Percentiles rank a stretch among this genome's conserved stretches.
Evolutionary conservation across 2,888 invertebrate genomes (phyloP).

Genomic region (Drosophila maculinotata): DNA sequence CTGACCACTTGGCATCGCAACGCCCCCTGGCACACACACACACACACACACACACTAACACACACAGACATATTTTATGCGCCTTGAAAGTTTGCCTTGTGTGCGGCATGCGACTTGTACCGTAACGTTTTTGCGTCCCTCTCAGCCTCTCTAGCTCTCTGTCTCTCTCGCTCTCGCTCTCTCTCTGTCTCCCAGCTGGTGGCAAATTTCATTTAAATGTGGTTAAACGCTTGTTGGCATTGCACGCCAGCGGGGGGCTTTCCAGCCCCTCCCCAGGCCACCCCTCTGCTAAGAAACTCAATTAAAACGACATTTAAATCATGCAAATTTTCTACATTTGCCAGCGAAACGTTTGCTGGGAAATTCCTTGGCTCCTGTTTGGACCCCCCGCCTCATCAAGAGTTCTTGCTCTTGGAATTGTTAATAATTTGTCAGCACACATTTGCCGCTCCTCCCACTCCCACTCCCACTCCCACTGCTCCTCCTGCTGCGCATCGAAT

Average conservation of each 20-base stretch:
- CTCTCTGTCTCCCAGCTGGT: slow-evolving; percentile 56
- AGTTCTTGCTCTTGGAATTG: slow-evolving; percentile 59
- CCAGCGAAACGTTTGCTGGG: slow-evolving; percentile 48
- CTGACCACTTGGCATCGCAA: slow-evolving; percentile 56
- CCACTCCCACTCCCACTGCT: too few species aligned
- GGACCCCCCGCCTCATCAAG: slow-evolving; percentile 2
- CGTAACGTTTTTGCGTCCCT: slow-evolving; percentile 1
- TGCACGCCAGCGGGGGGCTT: slow-evolving; percentile 66
- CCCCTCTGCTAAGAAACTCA: slow-evolving; percentile 56
- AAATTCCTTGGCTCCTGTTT: slow-evolving; percentile 62
- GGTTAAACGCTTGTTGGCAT: slow-evolving; percentile 73
- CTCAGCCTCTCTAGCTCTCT: slow-evolving; percentile 3
- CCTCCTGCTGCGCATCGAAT: too few species aligned
- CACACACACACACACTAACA: background rate
- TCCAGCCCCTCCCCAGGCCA: background rate
- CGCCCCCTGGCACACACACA: slow-evolving; percentile 38
- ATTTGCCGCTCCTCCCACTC: background rate
- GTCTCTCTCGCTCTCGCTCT: background rate
- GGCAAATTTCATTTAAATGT: slow-evolving; percentile 74
- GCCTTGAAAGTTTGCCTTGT: slow-evolving; percentile 51
- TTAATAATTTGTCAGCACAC: slow-evolving; percentile 70
- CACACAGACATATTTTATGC: slow-evolving; percentile 33
- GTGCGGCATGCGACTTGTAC: slow-evolving; percentile 68
- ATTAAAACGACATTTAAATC: slow-evolving; percentile 78
- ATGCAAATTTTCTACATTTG: slow-evolving; percentile 67